Conservation (phyloP, 2,888 invertebrate species). For the Thereva nobilitata region DNA sequence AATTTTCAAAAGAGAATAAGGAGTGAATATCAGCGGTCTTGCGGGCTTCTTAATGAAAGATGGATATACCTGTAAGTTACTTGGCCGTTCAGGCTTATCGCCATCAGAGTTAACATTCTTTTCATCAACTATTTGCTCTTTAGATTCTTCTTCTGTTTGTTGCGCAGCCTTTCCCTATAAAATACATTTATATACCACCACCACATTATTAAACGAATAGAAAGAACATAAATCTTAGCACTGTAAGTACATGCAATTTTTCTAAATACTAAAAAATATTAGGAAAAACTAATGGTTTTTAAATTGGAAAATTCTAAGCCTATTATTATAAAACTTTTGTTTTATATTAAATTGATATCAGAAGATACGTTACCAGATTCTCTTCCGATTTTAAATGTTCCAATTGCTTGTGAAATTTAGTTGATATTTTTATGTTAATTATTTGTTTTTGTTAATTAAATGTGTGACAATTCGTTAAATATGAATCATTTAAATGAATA, state of each 20-base stretch:
- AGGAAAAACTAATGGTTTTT: too few species aligned
- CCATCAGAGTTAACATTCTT: constrained; percentile 41
- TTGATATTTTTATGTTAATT: constrained; percentile 19
- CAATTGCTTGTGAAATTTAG: constrained; percentile 45
- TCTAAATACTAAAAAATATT: too few species aligned
- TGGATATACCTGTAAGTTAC: constrained; percentile 44
- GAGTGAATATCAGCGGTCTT: constrained; percentile 7
- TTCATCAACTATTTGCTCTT: constrained; percentile 44
- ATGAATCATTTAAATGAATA: too few species aligned
- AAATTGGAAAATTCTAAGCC: too few species aligned
- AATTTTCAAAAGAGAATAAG: background rate
- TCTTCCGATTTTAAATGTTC: constrained; percentile 45
- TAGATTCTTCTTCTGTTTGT: constrained; percentile 44
- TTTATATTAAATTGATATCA: constrained; percentile 21
- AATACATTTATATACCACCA: constrained; percentile 38
- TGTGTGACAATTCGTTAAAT: too few species aligned
- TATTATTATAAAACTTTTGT: too few species aligned
- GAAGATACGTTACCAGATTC: constrained; percentile 28
- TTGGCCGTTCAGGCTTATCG: constrained; percentile 44
- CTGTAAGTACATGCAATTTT: constrained; percentile 35
- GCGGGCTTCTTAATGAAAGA: constrained; percentile 20
- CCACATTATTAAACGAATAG: constrained; percentile 17
- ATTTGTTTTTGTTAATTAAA: background rate
- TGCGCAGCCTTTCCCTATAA: constrained; percentile 47
- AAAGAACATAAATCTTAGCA: constrained; percentile 18